Evolutionary conservation across 2,113 vertebrate species (phyloP).

Genomic region (Neodontobutis hainanensis): DNA sequence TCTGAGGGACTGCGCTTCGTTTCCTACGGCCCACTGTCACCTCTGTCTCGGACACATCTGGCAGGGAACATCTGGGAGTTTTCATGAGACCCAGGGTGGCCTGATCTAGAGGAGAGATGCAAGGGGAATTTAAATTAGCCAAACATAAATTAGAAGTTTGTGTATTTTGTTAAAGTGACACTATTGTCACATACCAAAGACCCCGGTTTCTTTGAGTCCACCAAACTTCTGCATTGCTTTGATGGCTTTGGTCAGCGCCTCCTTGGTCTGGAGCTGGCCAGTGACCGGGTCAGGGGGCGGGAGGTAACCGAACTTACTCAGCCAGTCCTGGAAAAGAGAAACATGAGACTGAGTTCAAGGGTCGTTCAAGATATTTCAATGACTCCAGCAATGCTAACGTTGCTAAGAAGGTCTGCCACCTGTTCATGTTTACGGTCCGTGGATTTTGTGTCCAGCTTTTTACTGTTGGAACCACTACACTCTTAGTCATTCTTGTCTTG

Average conservation of each 20-base stretch:
- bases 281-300: conserved; percentile 85
- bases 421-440: conserved; percentile 28
- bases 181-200: conserved; percentile 80
- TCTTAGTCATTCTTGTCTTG: too few species aligned
- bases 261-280: conserved; percentile 89
- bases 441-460: too few species aligned
- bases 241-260: conserved; percentile 90
- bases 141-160: neutral
- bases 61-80: conserved; percentile 94
- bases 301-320: conserved; percentile 94
- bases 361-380: conserved; percentile 34
- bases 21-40: conserved; percentile 70
- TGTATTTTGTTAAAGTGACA: conserved; percentile 1
- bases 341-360: conserved; percentile 37
- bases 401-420: conserved; percentile 73
- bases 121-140: neutral
- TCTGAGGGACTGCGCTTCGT: conserved; percentile 70
- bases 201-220: conserved; percentile 88
- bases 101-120: conserved; percentile 78
- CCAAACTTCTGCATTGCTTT: conserved; percentile 77
- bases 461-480: too few species aligned
- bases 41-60: conserved; percentile 76
- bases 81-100: conserved; percentile 92
- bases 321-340: conserved; percentile 86
- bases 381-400: conserved; percentile 36